These are phyloP conservation scores for Halcyon leucocephala DNA, from an alignment of 2,797 vertebrate genomes.

Conservation along the genomic window DNA sequence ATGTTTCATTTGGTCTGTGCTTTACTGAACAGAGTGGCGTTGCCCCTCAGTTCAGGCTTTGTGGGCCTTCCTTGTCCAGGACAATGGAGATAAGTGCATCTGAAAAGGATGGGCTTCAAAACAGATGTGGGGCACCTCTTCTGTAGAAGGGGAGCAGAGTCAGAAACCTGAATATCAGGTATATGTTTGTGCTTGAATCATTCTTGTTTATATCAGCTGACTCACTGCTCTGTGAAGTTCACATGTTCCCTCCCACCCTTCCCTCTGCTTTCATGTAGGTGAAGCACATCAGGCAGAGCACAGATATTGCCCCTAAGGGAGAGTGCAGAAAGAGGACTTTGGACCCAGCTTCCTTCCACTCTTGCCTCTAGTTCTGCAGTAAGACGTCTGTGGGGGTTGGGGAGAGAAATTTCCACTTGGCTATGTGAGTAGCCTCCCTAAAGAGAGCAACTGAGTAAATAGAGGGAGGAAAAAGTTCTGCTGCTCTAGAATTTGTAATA, in stretches of 20 bases:
- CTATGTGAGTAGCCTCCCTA: background rate
- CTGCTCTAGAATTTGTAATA: background rate
- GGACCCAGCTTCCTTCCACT: background rate
- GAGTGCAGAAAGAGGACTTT: slow-evolving; percentile 36
- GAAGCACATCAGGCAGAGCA: slow-evolving; percentile 1
- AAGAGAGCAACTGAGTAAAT: background rate
- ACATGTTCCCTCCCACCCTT: background rate
- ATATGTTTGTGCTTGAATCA: slow-evolving; percentile 37
- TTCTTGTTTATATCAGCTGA: slow-evolving; percentile 43
- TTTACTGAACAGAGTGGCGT: background rate
- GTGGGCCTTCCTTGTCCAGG: background rate
- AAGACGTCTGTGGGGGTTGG: background rate
- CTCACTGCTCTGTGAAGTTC: background rate
- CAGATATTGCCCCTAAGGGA: background rate
- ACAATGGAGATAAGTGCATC: background rate
- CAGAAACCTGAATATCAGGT: slow-evolving; percentile 26
- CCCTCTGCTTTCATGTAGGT: background rate
- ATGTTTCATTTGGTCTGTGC: background rate
- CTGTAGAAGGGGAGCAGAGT: background rate
- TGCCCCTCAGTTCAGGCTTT: background rate
- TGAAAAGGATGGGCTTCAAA: background rate
- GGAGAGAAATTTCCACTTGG: background rate
- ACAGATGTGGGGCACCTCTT: background rate
- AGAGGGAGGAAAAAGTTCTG: background rate
- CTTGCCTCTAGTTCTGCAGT: background rate